These are phyloP conservation scores for Micronycteris hirsuta DNA, from an alignment of 2,113 vertebrate genomes.

Conservation along the genomic window DNA sequence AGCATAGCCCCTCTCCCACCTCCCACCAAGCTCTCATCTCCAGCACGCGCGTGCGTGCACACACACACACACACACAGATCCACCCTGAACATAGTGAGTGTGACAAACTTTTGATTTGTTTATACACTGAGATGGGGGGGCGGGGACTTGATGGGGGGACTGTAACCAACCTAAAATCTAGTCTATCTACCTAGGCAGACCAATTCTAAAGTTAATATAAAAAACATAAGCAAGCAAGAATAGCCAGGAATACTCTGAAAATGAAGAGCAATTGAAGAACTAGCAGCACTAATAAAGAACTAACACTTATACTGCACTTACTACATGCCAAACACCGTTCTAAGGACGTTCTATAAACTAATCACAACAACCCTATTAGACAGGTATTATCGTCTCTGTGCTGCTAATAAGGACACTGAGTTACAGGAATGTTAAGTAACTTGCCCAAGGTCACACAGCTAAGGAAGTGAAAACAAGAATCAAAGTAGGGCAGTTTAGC, in stretches of 20 bases:
- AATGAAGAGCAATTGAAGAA: neutral
- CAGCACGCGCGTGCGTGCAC: too few relatives aligned
- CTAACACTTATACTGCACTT: neutral
- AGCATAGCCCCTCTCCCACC: neutral
- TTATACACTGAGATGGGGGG: neutral
- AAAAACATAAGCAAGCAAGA: neutral
- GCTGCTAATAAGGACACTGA: neutral
- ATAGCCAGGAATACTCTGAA: constrained; percentile 33
- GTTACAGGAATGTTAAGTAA: neutral
- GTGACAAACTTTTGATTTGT: neutral
- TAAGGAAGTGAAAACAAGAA: neutral
- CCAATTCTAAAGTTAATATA: neutral
- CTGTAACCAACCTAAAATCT: neutral
- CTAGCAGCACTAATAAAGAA: neutral
- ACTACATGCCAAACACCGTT: neutral
- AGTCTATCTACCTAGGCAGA: neutral
- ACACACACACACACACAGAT: neutral
- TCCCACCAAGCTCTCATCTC: neutral
- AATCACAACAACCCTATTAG: neutral
- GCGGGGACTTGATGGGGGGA: too few relatives aligned
- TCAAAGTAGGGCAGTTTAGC: neutral
- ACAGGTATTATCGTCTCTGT: neutral
- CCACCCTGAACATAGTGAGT: neutral
- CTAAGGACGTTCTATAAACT: neutral
- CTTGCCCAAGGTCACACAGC: neutral